Conservation (phyloP, 1,140 invertebrate genomes). For the Drosophila kikkawai region DNA sequence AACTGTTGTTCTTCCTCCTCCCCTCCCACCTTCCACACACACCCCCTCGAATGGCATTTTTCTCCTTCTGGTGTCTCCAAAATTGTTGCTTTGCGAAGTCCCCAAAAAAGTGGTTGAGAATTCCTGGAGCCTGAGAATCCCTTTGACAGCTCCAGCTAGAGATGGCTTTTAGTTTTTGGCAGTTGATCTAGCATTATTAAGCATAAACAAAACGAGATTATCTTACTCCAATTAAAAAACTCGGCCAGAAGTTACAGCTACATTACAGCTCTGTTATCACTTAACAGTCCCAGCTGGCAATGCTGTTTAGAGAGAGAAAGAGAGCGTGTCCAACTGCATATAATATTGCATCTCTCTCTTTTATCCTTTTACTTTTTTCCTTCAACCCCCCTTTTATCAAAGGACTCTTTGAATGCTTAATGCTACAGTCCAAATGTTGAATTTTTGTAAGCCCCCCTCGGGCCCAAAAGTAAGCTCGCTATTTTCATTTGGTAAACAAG, state of each 20-base stretch:
- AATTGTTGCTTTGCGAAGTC: slow-evolving; percentile 43
- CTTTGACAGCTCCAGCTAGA: slow-evolving; percentile 21
- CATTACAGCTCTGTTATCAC: slow-evolving; percentile 19
- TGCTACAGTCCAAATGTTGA: slow-evolving; percentile 8
- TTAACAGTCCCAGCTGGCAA: slow-evolving; percentile 43
- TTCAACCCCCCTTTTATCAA: slow-evolving; percentile 20
- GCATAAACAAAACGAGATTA: slow-evolving; percentile 35
- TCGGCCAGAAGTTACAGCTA: slow-evolving; percentile 33
- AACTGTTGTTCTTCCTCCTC: slow-evolving; percentile 58
- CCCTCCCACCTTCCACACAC: background rate
- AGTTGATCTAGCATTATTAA: slow-evolving; percentile 38
- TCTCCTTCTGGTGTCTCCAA: slow-evolving; percentile 25
- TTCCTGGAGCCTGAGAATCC: slow-evolving; percentile 26
- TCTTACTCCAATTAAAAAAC: slow-evolving; percentile 28
- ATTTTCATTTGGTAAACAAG: slow-evolving; percentile 29
- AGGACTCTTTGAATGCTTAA: slow-evolving; percentile 21
- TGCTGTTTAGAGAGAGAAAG: slow-evolving; percentile 19
- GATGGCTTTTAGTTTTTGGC: slow-evolving; percentile 16
- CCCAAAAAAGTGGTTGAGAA: slow-evolving; percentile 24
- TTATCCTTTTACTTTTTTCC: slow-evolving; percentile 4
- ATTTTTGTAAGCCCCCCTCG: background rate
- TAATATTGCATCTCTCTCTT: slow-evolving; percentile 39
- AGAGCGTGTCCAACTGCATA: slow-evolving; percentile 13
- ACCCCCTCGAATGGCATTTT: slow-evolving; percentile 20
- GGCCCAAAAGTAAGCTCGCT: background rate